Evolutionary conservation across 2,888 invertebrate genomes (phyloP).

Genomic region (Coelinius sp.): DNA sequence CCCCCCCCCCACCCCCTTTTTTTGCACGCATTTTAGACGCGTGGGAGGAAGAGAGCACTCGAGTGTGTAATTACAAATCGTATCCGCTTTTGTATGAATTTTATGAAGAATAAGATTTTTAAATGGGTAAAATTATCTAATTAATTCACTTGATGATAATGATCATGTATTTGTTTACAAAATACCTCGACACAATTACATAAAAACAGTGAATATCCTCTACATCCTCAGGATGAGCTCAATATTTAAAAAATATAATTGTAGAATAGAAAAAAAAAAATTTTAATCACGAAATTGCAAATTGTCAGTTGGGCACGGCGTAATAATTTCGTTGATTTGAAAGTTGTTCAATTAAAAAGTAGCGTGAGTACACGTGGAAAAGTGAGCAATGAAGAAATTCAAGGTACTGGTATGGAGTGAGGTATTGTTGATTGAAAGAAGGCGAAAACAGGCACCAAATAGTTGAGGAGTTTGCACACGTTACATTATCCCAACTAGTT

Average conservation of each 20-base stretch:
- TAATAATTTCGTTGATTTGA: constrained; percentile 27
- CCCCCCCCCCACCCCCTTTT: too few species aligned
- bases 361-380: constrained; percentile 28
- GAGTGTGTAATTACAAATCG: constrained; percentile 12
- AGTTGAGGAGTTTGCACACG: constrained; percentile 12
- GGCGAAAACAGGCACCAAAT: constrained; percentile 24
- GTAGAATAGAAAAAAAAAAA: background rate
- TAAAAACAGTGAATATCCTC: too few species aligned
- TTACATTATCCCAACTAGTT: constrained; percentile 12
- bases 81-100: constrained; percentile 9
- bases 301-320: constrained; percentile 7
- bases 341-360: constrained; percentile 40
- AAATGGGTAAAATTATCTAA: background rate
- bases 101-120: background rate
- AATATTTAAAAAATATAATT: too few species aligned
- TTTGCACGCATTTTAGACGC: constrained; percentile 20
- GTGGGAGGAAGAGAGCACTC: constrained; percentile 28
- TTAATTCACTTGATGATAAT: background rate
- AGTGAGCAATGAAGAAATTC: constrained; percentile 5
- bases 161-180: background rate
- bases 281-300: constrained; percentile 1
- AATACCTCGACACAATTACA: background rate
- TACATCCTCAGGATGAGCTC: too few species aligned
- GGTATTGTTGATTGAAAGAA: constrained; percentile 18
- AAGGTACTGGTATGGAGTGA: background rate